Evolutionary conservation across 2,888 invertebrate species (phyloP).

Genomic region (Tipula unca): DNA sequence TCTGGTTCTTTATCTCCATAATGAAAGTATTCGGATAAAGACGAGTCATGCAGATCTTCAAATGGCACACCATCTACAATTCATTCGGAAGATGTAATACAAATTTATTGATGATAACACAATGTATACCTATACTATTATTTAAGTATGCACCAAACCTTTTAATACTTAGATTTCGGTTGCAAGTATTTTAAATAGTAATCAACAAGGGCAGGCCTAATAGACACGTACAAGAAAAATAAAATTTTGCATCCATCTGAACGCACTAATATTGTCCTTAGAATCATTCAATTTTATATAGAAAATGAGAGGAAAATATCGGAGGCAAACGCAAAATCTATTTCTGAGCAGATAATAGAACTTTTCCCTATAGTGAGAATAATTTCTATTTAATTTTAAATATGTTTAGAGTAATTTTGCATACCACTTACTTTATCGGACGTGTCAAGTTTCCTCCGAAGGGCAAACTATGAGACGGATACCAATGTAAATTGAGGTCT

Average conservation of each 20-base stretch:
- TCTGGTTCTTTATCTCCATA: background rate
- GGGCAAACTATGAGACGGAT: too few relatives aligned
- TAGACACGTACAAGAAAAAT: background rate
- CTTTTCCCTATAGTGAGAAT: too few relatives aligned
- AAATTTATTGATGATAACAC: background rate
- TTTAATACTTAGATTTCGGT: background rate
- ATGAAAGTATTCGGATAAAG: background rate
- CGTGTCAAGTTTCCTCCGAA: too few relatives aligned
- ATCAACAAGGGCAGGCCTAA: background rate
- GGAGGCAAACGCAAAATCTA: too few relatives aligned
- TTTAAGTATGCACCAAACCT: background rate
- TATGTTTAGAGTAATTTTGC: too few relatives aligned
- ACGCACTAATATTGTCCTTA: too few relatives aligned
- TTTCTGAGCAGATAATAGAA: too few relatives aligned
- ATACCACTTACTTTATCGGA: too few relatives aligned
- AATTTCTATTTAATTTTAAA: too few relatives aligned
- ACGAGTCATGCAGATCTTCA: background rate
- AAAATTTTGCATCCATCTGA: background rate
- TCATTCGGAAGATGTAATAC: background rate
- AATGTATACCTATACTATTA: background rate
- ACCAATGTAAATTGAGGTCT: too few relatives aligned
- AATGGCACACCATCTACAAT: background rate
- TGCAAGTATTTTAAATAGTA: background rate
- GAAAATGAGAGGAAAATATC: too few relatives aligned
- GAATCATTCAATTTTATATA: too few relatives aligned